A percentile compares a stretch with the other conserved stretches of the same genome.
Conservation (phyloP, 2,113 vertebrate genomes). For the Oryzias melastigma region DNA sequence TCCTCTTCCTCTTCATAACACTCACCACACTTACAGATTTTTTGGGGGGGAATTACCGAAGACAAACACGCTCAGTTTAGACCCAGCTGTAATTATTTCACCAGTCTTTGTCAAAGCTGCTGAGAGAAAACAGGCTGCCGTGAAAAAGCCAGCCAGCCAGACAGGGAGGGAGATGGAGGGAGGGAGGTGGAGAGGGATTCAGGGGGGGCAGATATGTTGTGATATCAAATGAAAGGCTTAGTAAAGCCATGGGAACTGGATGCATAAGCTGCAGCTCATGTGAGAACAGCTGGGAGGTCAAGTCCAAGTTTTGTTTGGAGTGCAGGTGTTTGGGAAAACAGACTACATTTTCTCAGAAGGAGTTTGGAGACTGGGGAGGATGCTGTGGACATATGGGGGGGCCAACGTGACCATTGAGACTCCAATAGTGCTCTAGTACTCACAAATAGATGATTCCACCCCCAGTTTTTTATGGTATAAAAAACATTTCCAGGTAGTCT, state of each 20-base stretch:
- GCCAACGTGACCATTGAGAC: not conserved
- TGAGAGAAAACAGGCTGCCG: constrained; percentile 70
- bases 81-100: constrained; percentile 74
- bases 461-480: constrained; percentile 8
- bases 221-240: constrained; percentile 74
- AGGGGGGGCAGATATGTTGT: constrained; percentile 60
- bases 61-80: constrained; percentile 59
- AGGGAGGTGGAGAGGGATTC: not conserved
- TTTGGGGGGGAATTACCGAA: constrained; percentile 47
- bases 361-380: not conserved
- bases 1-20: constrained; percentile 76
- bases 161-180: constrained; percentile 8
- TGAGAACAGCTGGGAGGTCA: constrained; percentile 54
- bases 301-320: constrained; percentile 17
- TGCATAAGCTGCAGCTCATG: constrained; percentile 48
- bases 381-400: not conserved
- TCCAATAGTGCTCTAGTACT: not conserved
- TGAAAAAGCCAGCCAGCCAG: constrained; percentile 59
- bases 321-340: constrained; percentile 50
- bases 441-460: constrained; percentile 8
- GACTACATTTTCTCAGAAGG: constrained; percentile 2
- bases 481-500: constrained; percentile 51
- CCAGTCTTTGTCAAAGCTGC: constrained; percentile 70
- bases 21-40: constrained; percentile 43
- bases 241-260: constrained; percentile 68